These are phyloP conservation scores for Empidonax alnorum DNA, from an alignment of 2,113 vertebrate genomes.

Conservation along the genomic window DNA sequence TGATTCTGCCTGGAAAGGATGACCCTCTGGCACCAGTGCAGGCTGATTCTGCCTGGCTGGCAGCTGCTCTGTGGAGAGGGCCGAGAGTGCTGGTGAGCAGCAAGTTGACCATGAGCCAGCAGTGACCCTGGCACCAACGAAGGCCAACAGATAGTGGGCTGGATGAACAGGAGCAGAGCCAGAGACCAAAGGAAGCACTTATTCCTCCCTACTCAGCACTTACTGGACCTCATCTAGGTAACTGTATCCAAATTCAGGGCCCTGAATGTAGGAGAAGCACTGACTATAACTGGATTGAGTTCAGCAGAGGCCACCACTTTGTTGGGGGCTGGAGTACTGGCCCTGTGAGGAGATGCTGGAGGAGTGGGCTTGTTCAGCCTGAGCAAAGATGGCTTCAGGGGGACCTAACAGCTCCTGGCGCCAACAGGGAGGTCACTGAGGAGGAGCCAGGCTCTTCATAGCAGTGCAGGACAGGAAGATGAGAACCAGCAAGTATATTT, in stretches of 20 bases:
- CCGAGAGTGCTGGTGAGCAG: neutral
- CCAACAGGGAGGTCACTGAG: neutral
- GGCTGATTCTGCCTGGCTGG: neutral
- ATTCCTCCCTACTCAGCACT: neutral
- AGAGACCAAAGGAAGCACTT: neutral
- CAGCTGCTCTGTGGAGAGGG: neutral
- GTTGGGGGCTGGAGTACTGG: neutral
- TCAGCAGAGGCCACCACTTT: neutral
- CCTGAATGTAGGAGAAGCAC: neutral
- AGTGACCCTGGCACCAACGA: neutral
- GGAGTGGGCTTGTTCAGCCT: neutral
- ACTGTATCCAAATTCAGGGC: neutral
- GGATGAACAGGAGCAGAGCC: neutral
- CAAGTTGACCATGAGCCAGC: neutral
- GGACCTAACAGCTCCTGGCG: neutral
- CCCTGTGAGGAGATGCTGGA: neutral
- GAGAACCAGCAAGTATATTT: neutral
- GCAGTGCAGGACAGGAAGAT: neutral
- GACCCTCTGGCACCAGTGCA: neutral
- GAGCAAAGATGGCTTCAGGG: neutral
- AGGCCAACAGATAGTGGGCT: neutral
- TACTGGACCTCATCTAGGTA: neutral
- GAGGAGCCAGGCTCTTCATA: accelerated
- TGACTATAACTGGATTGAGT: neutral
- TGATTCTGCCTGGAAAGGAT: neutral